Conservation (phyloP, 2,888 invertebrate genomes). For the Himalopsyche kuldschensis region DNA sequence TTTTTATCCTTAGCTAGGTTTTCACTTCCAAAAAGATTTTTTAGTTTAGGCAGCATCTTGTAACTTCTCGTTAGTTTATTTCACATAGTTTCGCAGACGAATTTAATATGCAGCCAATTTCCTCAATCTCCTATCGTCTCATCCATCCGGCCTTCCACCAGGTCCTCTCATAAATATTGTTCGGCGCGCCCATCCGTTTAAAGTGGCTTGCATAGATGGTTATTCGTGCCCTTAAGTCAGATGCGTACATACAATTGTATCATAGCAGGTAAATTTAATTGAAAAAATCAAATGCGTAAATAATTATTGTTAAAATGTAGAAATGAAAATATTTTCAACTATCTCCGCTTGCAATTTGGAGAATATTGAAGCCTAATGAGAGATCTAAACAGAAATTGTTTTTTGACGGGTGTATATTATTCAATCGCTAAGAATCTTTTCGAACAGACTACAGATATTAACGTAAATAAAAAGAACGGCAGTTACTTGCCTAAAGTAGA, state of each 20-base stretch:
- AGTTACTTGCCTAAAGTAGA: no score
- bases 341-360: no score
- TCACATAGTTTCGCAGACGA: background rate
- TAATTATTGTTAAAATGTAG: no score
- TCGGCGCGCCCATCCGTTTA: conserved; percentile 1
- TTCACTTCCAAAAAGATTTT: background rate
- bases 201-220: background rate
- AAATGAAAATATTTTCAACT: no score
- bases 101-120: background rate
- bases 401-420: no score
- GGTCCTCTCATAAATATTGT: background rate
- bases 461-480: no score
- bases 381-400: no score
- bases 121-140: background rate
- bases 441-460: no score
- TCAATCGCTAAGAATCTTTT: no score
- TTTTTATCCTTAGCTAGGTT: background rate
- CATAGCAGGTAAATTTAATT: background rate
- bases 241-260: background rate
- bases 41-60: background rate
- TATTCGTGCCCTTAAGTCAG: background rate
- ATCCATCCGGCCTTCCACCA: background rate
- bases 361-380: no score
- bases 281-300: no score
- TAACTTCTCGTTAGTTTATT: background rate